A percentile compares a stretch with the other conserved stretches of the same genome.
phyloP scores from a whole-genome alignment of 2,888 invertebrate species.

The Caenorhabditis sp. region DNA sequence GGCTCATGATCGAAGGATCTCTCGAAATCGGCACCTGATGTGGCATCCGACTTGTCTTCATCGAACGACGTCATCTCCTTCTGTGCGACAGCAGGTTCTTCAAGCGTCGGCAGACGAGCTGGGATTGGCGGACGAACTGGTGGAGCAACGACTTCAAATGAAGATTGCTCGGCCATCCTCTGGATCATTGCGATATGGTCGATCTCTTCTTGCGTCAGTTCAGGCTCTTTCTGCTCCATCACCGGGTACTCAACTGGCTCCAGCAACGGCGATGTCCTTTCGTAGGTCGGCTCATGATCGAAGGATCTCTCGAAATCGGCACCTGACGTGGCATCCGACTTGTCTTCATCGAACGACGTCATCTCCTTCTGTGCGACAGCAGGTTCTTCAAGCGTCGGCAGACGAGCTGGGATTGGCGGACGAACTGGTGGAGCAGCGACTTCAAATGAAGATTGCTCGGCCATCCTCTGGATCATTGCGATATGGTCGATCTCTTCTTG shows the following conservation, averaged over 20 bases:
- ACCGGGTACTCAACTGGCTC: constrained; percentile 6
- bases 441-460: constrained; percentile 27
- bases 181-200: constrained; percentile 48
- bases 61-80: too few species aligned
- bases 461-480: constrained; percentile 16
- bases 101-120: too few species aligned
- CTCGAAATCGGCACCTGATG: constrained; percentile 43
- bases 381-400: background rate
- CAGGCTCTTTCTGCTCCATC: constrained; percentile 8
- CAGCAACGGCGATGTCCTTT: too few species aligned
- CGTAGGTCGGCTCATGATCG: constrained; percentile 31
- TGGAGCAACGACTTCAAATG: too few species aligned
- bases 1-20: constrained; percentile 14
- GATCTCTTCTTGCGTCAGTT: constrained; percentile 58
- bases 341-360: background rate
- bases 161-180: constrained; percentile 49
- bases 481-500: constrained; percentile 40
- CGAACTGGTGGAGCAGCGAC: background rate
- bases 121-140: too few species aligned
- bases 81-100: too few species aligned
- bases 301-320: constrained; percentile 5
- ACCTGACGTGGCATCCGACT: background rate
- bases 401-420: background rate
- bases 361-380: background rate
- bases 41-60: constrained; percentile 32